Percentiles rank a stretch among this genome's conserved stretches.
Conservation (phyloP, 2,797 vertebrate species). For the Chiroxiphia lanceolata region DNA sequence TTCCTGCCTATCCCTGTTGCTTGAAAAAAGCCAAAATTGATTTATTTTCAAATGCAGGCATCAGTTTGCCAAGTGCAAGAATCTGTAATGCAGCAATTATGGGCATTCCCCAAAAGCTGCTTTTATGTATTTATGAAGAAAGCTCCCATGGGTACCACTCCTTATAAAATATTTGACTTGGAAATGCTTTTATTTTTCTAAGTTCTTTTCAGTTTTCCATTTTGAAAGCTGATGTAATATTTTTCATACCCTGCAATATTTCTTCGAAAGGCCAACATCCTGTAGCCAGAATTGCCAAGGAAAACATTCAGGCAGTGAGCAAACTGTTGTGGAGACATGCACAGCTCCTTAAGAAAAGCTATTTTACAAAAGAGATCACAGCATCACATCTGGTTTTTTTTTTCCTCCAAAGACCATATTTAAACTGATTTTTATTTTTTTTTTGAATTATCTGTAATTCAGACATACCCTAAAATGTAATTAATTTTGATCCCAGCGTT, state of each 20-base stretch:
- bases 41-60: conserved; percentile 19
- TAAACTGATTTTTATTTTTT: not conserved
- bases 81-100: conserved; percentile 37
- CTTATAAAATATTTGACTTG: conserved; percentile 48
- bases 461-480: not conserved
- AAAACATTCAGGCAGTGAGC: not conserved
- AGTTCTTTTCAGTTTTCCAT: not conserved
- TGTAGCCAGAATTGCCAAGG: not conserved
- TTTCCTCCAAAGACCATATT: not conserved
- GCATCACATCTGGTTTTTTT: not conserved
- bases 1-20: not conserved
- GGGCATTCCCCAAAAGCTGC: conserved; percentile 49
- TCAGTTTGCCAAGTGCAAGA: conserved; percentile 14
- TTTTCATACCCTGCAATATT: not conserved
- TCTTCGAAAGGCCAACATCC: not conserved
- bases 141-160: conserved; percentile 6
- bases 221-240: not conserved
- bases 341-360: not conserved
- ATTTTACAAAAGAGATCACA: not conserved
- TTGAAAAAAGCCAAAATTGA: not conserved
- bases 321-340: not conserved
- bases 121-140: conserved; percentile 53
- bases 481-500: conserved; percentile 14
- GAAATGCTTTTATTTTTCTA: conserved; percentile 36
- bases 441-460: not conserved